Evolutionary conservation across 2,113 vertebrate genomes (phyloP).

Genomic region (Sinosuthora webbiana): DNA sequence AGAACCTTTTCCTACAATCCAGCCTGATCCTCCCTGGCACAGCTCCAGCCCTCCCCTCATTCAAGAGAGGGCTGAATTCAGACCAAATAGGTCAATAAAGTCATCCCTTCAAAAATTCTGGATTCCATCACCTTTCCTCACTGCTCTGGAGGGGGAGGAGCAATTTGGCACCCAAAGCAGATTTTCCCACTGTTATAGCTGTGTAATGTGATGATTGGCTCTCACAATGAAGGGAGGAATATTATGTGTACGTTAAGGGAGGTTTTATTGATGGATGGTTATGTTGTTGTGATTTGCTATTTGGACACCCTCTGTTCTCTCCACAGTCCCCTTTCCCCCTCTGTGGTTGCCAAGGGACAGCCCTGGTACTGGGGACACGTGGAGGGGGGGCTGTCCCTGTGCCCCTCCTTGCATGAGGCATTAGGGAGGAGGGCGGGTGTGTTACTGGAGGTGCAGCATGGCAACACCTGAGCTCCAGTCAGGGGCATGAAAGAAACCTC

Average conservation of each 20-base stretch:
- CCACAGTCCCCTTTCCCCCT: no score
- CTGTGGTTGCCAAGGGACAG: background rate
- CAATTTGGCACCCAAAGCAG: background rate
- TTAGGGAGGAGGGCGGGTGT: background rate
- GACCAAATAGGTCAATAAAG: background rate
- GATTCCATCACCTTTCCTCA: background rate
- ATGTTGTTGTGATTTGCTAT: background rate
- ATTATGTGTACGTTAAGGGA: background rate
- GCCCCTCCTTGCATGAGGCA: background rate
- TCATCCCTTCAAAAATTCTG: background rate
- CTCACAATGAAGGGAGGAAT: background rate
- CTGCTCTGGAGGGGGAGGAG: background rate
- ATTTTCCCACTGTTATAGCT: background rate
- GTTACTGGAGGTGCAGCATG: background rate
- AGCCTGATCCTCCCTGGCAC: background rate
- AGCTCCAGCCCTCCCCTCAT: background rate
- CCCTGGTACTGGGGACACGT: background rate
- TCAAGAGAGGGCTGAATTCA: background rate
- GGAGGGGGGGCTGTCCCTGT: background rate
- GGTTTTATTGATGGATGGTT: background rate
- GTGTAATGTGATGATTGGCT: background rate
- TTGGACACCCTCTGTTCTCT: background rate
- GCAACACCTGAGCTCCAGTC: background rate
- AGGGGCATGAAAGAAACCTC: background rate
- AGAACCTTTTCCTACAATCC: accelerated